Evolutionary conservation across 2,797 vertebrate genomes (phyloP), one percentile per base, ranked within the genome.

Genomic region (Phrynocephalus vlangalii): DNA sequence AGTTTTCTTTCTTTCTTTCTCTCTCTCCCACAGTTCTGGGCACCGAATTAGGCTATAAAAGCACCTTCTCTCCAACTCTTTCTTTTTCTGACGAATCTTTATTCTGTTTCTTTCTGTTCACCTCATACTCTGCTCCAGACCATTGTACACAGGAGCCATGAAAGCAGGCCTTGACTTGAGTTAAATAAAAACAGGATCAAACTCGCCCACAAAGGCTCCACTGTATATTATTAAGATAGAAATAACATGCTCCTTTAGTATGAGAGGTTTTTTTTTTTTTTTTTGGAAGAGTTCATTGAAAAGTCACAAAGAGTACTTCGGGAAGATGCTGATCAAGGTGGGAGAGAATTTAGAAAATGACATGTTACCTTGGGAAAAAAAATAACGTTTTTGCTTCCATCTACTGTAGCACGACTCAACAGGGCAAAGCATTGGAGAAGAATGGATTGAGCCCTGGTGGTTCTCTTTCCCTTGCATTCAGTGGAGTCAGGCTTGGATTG

Each of bases 321-420:
- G 87, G 87, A 91, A 94, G 88, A 90, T 94, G 88, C 86, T 95
- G 87, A 85, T 89, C 90, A 94, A 94, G 87, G 92, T 92, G 93
- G 87, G 30, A 91, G 91, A 90, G 88, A 91, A 92, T 91, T 88
- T 84, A 71, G 83, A 89, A 93, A 95, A 90, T 83, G 95, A 93
- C 56, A 52, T 60, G 26, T 89, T 88, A 44, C 81, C 94, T 95
- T 92, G 92, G 15, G 2, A 0, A 26, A 20, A 94, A 95, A 96
- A 95, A 90, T 87, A 95, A 89, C 87, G 26, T 30, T 22, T 70
- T 94, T 92, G 82, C 86, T 85, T 91, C 90, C 90, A 93, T 93
- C 38, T 44, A 3, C 38, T 3, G 92, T 52, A n/a, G 22, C 30
- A 38, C 66, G 52, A 11, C 28, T 67, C 2, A 3, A 33, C 66